Percentiles rank a stretch among this genome's conserved stretches.
Evolutionary conservation across 1,140 invertebrate species (phyloP).

Genomic region (Bathynomus jamesi): DNA sequence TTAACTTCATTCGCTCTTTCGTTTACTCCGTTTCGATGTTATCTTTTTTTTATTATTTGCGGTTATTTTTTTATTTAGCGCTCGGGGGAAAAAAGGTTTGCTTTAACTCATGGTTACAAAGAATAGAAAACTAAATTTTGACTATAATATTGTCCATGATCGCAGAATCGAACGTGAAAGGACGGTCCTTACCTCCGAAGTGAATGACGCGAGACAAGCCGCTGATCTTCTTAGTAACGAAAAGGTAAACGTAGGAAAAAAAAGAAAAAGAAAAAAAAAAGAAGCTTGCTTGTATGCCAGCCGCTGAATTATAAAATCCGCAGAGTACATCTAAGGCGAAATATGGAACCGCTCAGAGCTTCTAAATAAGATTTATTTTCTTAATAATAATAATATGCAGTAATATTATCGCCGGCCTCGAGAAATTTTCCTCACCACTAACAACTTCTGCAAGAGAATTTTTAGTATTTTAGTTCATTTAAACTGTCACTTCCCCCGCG

Average conservation of each 20-base stretch:
- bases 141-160: background rate
- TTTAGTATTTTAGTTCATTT: too few relatives aligned
- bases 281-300: background rate
- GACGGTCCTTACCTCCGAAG: conserved; percentile 7
- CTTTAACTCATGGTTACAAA: background rate
- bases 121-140: background rate
- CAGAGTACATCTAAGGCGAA: too few relatives aligned
- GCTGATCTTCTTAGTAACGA: conserved; percentile 22
- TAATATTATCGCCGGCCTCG: too few relatives aligned
- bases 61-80: background rate
- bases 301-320: too few relatives aligned
- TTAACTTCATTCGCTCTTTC: background rate
- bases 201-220: conserved; percentile 19
- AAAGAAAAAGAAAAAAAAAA: background rate
- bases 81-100: too few relatives aligned
- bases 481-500: too few relatives aligned
- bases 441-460: too few relatives aligned
- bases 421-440: too few relatives aligned
- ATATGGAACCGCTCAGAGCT: too few relatives aligned
- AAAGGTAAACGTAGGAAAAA: conserved; percentile 9
- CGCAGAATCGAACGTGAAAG: conserved; percentile 23
- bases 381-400: too few relatives aligned
- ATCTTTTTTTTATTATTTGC: background rate
- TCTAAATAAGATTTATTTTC: too few relatives aligned
- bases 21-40: too few relatives aligned